Conservation (phyloP, 1,140 invertebrate species). For the Listronotus oregonensis region DNA sequence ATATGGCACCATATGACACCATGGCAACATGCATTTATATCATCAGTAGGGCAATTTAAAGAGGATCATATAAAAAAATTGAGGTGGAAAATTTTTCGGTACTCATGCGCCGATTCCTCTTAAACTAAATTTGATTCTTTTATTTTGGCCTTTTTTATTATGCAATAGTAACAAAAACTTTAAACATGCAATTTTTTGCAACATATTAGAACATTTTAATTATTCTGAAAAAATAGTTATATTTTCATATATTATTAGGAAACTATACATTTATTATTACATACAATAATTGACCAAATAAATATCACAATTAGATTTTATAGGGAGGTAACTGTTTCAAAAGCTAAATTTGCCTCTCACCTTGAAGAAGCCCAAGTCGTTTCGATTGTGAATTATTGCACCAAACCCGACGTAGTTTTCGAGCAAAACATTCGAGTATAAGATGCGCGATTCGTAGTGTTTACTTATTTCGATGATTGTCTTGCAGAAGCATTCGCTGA, state of each 20-base stretch:
- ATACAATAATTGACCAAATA: conserved; percentile 38
- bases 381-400: conserved; percentile 83
- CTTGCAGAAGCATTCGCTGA: conserved; percentile 61
- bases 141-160: no score
- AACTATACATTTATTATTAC: conserved; percentile 13
- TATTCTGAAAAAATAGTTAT: conserved; percentile 4
- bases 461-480: conserved; percentile 55
- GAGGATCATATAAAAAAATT: no score
- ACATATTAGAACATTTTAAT: conserved; percentile 2
- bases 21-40: no score
- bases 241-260: conserved; percentile 6
- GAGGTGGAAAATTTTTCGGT: no score
- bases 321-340: conserved; percentile 57
- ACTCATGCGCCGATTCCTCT: no score
- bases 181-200: no score
- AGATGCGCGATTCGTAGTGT: conserved; percentile 60
- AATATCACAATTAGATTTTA: conserved; percentile 37
- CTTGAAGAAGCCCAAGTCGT: conserved; percentile 83
- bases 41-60: no score
- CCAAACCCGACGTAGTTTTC: conserved; percentile 80
- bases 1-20: no score
- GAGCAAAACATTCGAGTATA: conserved; percentile 74
- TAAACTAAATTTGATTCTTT: no score
- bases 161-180: no score
- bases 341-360: conserved; percentile 85